phyloP scores from a whole-genome alignment of 2,888 invertebrate species.

The Machimus rusticus region DNA sequence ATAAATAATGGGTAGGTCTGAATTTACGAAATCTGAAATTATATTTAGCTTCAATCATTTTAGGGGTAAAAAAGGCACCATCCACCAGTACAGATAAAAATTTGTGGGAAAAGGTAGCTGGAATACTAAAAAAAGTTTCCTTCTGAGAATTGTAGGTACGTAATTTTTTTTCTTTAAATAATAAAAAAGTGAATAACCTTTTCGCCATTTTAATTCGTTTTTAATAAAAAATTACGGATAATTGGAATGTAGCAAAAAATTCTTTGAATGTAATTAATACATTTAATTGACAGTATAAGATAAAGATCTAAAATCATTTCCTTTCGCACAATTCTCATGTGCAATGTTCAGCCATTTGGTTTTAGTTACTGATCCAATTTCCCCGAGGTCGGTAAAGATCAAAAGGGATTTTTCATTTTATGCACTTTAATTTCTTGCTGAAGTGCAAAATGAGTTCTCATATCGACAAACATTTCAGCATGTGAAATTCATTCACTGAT shows the following conservation, averaged over 20 bases:
- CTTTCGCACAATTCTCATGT: not conserved
- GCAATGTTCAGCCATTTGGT: not conserved
- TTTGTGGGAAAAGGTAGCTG: not conserved
- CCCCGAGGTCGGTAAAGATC: not conserved
- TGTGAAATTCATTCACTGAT: not conserved
- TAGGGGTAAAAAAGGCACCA: too few relatives aligned
- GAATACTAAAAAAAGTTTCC: not conserved
- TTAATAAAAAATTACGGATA: too few relatives aligned
- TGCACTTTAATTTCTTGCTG: slow-evolving; percentile 7
- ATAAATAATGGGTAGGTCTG: not conserved
- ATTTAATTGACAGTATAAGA: not conserved
- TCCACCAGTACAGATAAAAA: not conserved
- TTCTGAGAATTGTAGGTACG: not conserved
- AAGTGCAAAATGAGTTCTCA: slow-evolving; percentile 1
- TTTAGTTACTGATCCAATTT: slow-evolving; percentile 6
- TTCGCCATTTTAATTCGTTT: not conserved
- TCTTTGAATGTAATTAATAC: not conserved
- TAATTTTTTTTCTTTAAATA: not conserved
- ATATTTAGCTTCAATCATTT: too few relatives aligned
- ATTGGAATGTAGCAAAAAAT: not conserved
- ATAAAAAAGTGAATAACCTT: not conserved
- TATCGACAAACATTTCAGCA: slow-evolving; percentile 10
- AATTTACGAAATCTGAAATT: not conserved
- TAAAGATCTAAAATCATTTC: not conserved
- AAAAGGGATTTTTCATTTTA: not conserved